Evolutionary conservation across 2,797 vertebrate genomes (phyloP).

Genomic region (Rhinoraja longicauda): DNA sequence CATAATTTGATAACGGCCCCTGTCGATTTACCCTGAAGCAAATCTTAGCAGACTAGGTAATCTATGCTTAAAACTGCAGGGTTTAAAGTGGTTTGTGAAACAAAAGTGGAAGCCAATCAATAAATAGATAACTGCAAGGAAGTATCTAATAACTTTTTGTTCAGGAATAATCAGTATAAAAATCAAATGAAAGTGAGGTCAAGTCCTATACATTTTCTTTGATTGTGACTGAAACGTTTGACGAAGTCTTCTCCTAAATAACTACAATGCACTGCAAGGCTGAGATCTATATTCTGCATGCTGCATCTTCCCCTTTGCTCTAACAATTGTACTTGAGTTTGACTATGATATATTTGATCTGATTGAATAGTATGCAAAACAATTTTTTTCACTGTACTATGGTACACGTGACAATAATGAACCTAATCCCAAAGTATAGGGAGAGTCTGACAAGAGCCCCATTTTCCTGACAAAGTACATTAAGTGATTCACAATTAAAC

Average conservation of each 20-base stretch:
- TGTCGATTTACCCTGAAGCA: background rate
- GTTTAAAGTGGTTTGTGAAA: background rate
- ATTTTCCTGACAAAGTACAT: background rate
- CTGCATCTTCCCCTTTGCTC: no score
- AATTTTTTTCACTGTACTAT: no score
- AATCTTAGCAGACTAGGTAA: background rate
- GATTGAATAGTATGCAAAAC: no score
- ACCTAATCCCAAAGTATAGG: no score
- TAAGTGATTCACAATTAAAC: background rate
- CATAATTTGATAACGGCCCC: background rate
- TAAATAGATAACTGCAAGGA: background rate
- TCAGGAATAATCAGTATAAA: constrained; percentile 7
- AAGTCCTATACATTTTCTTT: background rate
- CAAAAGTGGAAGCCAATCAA: background rate
- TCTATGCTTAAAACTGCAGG: background rate
- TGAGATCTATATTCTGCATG: no score
- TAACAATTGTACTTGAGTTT: no score
- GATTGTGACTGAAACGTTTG: background rate
- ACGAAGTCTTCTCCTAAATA: background rate
- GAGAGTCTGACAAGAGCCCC: background rate
- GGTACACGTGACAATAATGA: no score
- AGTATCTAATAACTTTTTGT: background rate
- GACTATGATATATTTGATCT: no score
- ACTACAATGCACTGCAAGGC: background rate
- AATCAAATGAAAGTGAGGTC: background rate